phyloP scores from a whole-genome alignment of 1,140 invertebrate species.

The Helicoverpa zea region DNA sequence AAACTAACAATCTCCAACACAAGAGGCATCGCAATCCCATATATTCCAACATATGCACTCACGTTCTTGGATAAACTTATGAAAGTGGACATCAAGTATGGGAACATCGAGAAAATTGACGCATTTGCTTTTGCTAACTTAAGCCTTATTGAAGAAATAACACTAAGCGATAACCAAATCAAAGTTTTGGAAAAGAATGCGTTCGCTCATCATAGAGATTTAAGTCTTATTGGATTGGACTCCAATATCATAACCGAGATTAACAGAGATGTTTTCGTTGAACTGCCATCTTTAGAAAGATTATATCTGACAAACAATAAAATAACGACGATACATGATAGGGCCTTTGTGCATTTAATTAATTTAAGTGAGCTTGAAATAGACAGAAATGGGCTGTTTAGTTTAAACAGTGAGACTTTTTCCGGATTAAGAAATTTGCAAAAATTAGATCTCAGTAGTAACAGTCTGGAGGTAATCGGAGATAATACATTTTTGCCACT shows the following conservation, averaged over 20 bases:
- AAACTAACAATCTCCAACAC: conserved; percentile 90
- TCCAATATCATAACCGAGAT: conserved; percentile 91
- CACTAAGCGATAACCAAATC: conserved; percentile 90
- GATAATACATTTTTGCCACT: conserved; percentile 92
- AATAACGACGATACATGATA: conserved; percentile 90
- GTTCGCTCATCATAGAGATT: conserved; percentile 89
- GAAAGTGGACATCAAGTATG: conserved; percentile 90
- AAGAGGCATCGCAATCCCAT: conserved; percentile 88
- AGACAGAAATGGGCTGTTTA: conserved; percentile 90
- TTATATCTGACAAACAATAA: conserved; percentile 91
- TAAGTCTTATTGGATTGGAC: conserved; percentile 89
- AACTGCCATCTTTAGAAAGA: conserved; percentile 89
- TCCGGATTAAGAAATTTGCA: conserved; percentile 89
- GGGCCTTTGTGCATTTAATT: conserved; percentile 89
- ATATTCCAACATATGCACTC: conserved; percentile 90
- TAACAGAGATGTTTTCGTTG: conserved; percentile 90
- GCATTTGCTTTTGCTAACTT: conserved; percentile 91
- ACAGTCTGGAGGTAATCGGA: conserved; percentile 90
- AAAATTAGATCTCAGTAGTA: conserved; percentile 89
- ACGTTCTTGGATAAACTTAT: conserved; percentile 88
- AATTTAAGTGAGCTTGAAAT: conserved; percentile 90
- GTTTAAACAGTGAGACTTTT: conserved; percentile 91
- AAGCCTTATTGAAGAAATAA: conserved; percentile 89
- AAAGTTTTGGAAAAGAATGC: conserved; percentile 88
- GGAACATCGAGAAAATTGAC: conserved; percentile 89